These are phyloP conservation scores for Octonoba sinensis DNA, from an alignment of 2,888 invertebrate species.

Conservation along the genomic window DNA sequence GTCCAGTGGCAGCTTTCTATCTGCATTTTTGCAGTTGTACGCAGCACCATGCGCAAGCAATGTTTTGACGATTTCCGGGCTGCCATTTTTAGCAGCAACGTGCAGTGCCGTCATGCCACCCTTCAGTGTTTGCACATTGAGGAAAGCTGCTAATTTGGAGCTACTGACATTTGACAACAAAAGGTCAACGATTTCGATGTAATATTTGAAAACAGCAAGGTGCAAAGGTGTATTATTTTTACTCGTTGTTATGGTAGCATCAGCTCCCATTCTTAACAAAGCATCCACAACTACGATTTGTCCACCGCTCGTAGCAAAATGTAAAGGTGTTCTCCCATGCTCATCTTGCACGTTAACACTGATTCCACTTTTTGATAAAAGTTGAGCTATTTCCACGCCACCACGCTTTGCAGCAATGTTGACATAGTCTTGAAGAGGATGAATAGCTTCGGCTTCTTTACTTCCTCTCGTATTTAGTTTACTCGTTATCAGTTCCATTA, in stretches of 20 bases:
- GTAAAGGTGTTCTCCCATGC: background rate
- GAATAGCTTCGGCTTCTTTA: background rate
- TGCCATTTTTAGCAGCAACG: conserved; percentile 3
- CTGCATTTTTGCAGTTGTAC: conserved; percentile 12
- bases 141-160: background rate
- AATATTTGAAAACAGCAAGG: background rate
- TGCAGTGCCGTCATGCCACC: conserved; percentile 9
- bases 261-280: background rate
- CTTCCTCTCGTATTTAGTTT: background rate
- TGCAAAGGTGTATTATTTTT: background rate
- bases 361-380: background rate
- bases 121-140: conserved; percentile 12
- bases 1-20: conserved; percentile 1
- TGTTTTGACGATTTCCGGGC: background rate
- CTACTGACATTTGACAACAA: background rate
- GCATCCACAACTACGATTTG: background rate
- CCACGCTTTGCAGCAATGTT: background rate
- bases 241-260: background rate
- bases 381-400: background rate
- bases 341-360: background rate
- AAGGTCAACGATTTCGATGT: background rate
- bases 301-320: background rate
- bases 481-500: background rate
- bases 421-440: background rate
- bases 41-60: conserved; percentile 23